Base-by-base conservation (phyloP, 2,888 invertebrate species). In the Philereme vetulata region DNA sequence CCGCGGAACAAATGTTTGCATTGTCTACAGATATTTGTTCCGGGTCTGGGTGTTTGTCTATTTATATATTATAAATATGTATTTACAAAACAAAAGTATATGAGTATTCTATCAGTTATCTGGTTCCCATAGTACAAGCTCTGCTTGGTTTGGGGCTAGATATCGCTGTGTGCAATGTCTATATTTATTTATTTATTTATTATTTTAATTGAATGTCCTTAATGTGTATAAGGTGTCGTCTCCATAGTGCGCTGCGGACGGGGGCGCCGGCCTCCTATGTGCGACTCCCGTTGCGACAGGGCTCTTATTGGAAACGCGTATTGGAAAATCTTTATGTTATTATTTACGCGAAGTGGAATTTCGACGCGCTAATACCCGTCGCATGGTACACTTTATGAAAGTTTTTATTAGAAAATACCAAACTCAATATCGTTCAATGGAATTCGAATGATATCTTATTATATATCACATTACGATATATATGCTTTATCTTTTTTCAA, bases 381-480 rank as follows among this genome's bases (percentile, higher is more conserved):
- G 74, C 76, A 71, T 71, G 80, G 80, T 85, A 83, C 80, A 82
- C 34, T 84, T 80, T 82, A 83, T 85, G 80, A 81, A 86, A 82
- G 81, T 86, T 86, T 84, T 86, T 86, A 88, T 88, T 85, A 81
- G 76, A 84, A 87, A 85, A 87, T 88, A 82, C 85, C 82, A 79
- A 75, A 76, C 75, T 77, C 69, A 68, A 66, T 77, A 75, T 77
- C 77, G 68, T 71, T 76, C 64, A 34, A 66, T 65, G 66, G 79
- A 78, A 78, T 81, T 76, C 64, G 64, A 73, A 72, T 74, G 38
- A 40, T 47, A 51, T 77, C 77, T 75, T 10, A 73, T 66, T 74
- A 71, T 54, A 52, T 66, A 66, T 53, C 53, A 56, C 52, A 48
- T 56, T 48, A 56, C 51, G 40, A 53, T 55, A 50, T 54, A 57